These are phyloP conservation scores for Xanthorhoe designata DNA, from an alignment of 2,888 invertebrate genomes.

Conservation along the genomic window DNA sequence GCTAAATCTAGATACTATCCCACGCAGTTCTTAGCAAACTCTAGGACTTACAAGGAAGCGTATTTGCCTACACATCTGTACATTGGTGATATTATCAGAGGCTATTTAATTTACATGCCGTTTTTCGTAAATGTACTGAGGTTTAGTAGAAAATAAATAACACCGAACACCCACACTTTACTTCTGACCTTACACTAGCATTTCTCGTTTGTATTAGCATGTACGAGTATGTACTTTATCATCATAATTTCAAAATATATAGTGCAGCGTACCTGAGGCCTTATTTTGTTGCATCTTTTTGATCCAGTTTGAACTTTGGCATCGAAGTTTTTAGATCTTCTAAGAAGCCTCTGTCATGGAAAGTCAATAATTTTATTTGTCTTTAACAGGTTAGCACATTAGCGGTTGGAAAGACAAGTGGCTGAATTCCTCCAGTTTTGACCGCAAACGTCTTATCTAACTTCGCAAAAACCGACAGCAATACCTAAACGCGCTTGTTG, in stretches of 20 bases:
- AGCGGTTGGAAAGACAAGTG: too few species aligned
- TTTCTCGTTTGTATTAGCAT: neutral
- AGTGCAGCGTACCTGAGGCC: neutral
- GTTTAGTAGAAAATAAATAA: neutral
- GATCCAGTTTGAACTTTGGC: neutral
- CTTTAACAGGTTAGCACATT: too few species aligned
- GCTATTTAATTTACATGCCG: conserved; percentile 28
- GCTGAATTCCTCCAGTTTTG: too few species aligned
- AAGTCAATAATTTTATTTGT: too few species aligned
- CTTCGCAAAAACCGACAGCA: too few species aligned
- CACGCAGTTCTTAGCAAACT: conserved; percentile 27
- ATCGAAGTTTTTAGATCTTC: too few species aligned
- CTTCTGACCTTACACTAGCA: neutral
- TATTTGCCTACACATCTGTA: conserved; percentile 33
- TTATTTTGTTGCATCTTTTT: neutral
- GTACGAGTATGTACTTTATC: neutral
- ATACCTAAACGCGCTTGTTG: neutral
- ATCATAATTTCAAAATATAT: neutral
- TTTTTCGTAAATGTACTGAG: conserved; percentile 13
- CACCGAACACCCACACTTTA: neutral
- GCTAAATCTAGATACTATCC: conserved; percentile 43
- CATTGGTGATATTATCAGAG: conserved; percentile 29
- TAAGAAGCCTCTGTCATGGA: too few species aligned
- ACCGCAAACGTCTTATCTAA: too few species aligned
- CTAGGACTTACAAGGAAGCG: conserved; percentile 33